Conservation (phyloP, 2,797 vertebrate species). For the Coilia nasus region DNA sequence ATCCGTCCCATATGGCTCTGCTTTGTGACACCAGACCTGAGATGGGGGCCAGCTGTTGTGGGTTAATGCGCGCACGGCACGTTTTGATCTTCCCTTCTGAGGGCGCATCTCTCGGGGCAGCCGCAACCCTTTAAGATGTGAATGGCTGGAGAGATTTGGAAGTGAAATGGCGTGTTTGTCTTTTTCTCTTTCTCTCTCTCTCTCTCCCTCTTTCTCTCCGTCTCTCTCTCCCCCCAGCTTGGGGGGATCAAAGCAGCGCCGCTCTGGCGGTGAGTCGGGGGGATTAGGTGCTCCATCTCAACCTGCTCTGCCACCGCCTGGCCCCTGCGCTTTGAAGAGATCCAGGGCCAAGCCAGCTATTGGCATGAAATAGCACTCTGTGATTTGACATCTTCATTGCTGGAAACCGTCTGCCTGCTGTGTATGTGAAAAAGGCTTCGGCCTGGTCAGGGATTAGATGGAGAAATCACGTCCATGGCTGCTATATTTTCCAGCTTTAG, state of each 20-base stretch:
- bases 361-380: constrained; percentile 19
- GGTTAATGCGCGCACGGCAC: background rate
- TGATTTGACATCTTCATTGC: constrained; percentile 20
- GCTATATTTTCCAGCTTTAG: background rate
- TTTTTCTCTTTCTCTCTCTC: too few species aligned
- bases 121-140: background rate
- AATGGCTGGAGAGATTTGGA: constrained; percentile 22
- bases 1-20: constrained; percentile 7
- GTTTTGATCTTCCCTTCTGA: constrained; percentile 10
- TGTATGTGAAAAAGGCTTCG: background rate
- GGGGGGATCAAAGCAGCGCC: too few species aligned
- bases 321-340: constrained; percentile 1
- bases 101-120: background rate
- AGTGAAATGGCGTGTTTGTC: constrained; percentile 4
- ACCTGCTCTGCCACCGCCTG: background rate
- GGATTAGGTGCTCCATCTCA: background rate
- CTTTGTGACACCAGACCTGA: constrained; percentile 18
- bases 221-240: too few species aligned
- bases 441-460: background rate
- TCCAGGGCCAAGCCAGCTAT: background rate
- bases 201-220: too few species aligned
- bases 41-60: constrained; percentile 1
- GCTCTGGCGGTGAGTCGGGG: background rate
- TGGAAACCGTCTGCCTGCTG: background rate
- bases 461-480: background rate